Base-by-base conservation (phyloP, 2,888 invertebrate genomes). In the Athrips mouffetella region DNA sequence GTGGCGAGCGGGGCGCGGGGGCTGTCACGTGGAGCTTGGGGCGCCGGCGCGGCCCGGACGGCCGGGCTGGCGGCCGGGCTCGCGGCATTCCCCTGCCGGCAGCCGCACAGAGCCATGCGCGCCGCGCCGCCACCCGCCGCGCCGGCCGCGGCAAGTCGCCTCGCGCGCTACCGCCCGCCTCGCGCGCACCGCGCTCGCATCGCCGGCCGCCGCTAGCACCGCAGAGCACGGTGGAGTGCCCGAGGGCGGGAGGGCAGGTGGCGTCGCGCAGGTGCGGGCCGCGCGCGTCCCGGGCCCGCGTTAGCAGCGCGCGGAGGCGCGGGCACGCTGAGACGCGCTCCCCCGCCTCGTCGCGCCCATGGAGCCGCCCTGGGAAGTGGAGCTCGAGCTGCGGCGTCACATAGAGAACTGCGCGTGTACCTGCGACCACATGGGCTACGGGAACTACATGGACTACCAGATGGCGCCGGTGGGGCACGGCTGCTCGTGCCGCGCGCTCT, bases 391-490 rank as follows among this genome's bases (percentile, higher is more conserved):
- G 83, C 91, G 95, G 78, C 92, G 94, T 81, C 96, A 96, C 90
- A 96, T 96, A 80, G 94, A 94, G 85, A 93, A 92, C 80, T 96
- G 96, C 89, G 93, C 94, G 66, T 96, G 96, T 89, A 93, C 95
- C 70, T 96, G 96, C 91, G 95, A 96, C 90, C 96, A 96, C 90
- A 94, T 96, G 94, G 96, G 96, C 77, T 96, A 95, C 89, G 96
- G 96, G 69, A 96, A 96, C 90, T 95, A 93, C 81, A 93, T 95
- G 92, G 95, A 95, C 90, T 96, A 95, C 89, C 95, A 95, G 92
- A 94, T 94, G 83, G 80, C 84, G 65, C 81, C 86, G 67, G 79
- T 77, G 59, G 83, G 82, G 62, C 85, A 86, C 73, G 84, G 83
- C 72, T 87, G 87, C 71, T 73, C 86, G 62, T 87, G 87, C 74